phyloP scores from a whole-genome alignment of 2,797 vertebrate species.

The Setipinna tenuifilis region DNA sequence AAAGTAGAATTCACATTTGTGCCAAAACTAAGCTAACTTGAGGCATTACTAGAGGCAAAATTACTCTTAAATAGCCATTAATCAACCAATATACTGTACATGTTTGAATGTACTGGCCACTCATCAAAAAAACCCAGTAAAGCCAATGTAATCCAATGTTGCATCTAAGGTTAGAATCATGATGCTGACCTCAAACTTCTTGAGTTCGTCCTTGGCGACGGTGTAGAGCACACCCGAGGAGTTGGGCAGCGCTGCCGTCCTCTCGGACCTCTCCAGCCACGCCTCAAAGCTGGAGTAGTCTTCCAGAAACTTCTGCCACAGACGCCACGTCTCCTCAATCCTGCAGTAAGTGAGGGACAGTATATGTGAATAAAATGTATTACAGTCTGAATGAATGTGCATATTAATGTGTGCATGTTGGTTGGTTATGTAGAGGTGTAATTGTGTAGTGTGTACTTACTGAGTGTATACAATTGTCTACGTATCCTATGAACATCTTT shows the following conservation, averaged over 20 bases:
- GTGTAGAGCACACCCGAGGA: conserved; percentile 96
- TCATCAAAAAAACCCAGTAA: not conserved
- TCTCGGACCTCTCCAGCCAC: conserved; percentile 91
- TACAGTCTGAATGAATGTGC: no score
- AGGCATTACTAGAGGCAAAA: not conserved
- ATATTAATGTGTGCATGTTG: no score
- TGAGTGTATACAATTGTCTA: no score
- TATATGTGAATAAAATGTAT: not conserved
- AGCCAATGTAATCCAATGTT: not conserved
- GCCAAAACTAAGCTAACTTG: no score
- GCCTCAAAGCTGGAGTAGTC: conserved; percentile 95
- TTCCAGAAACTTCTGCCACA: conserved; percentile 98
- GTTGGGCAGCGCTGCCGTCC: conserved; percentile 91
- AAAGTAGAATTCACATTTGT: no score
- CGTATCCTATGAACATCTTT: no score
- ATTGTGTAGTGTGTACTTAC: no score
- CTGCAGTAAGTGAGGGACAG: conserved; percentile 65
- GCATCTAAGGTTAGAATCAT: not conserved
- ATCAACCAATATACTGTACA: not conserved
- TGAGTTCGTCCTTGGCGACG: conserved; percentile 74
- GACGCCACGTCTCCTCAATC: conserved; percentile 95
- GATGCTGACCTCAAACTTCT: conserved; percentile 59
- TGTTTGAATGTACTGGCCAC: not conserved
- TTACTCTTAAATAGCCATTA: not conserved
- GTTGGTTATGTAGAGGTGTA: no score